A percentile compares a stretch with the other conserved stretches of the same genome.
Evolutionary conservation across 2,888 invertebrate genomes (phyloP).

Genomic region (Chrysotoxum bicinctum): DNA sequence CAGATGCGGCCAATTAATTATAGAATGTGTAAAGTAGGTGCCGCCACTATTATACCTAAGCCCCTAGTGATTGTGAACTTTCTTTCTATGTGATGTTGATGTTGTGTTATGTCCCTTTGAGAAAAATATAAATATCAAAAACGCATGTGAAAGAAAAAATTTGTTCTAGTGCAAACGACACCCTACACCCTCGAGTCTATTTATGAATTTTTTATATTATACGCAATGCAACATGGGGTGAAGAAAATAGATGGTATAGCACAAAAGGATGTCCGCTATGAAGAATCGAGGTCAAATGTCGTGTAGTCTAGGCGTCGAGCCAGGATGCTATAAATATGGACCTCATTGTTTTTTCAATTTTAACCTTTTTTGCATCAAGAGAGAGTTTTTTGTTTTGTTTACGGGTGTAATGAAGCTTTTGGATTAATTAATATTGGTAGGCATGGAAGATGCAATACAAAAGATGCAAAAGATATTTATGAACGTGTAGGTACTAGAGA

Average conservation of each 20-base stretch:
- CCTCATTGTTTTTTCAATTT: not conserved
- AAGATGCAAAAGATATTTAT: too few relatives aligned
- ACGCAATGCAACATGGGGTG: slow-evolving; percentile 17
- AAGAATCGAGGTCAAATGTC: slow-evolving; percentile 19
- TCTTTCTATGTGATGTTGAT: slow-evolving; percentile 3
- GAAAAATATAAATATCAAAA: not conserved
- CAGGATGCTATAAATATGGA: not conserved
- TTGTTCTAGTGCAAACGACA: slow-evolving; percentile 23
- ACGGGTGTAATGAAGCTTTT: too few relatives aligned
- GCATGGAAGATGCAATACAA: too few relatives aligned
- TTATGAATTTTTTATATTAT: slow-evolving; percentile 47
- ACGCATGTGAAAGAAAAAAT: not conserved
- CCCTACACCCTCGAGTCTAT: slow-evolving; percentile 54
- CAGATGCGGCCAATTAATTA: slow-evolving; percentile 55
- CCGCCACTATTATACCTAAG: not conserved
- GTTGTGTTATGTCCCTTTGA: slow-evolving; percentile 7
- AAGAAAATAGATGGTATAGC: not conserved
- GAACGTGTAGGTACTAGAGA: too few relatives aligned
- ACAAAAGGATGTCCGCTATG: slow-evolving; percentile 22
- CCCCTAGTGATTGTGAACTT: slow-evolving; percentile 9
- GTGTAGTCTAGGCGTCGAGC: not conserved
- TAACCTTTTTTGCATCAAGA: not conserved
- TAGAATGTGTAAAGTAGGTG: slow-evolving; percentile 28
- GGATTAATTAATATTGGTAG: too few relatives aligned
- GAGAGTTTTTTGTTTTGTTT: too few relatives aligned